Conservation (phyloP, 2,888 invertebrate species). For the Campaea margaritaria region DNA sequence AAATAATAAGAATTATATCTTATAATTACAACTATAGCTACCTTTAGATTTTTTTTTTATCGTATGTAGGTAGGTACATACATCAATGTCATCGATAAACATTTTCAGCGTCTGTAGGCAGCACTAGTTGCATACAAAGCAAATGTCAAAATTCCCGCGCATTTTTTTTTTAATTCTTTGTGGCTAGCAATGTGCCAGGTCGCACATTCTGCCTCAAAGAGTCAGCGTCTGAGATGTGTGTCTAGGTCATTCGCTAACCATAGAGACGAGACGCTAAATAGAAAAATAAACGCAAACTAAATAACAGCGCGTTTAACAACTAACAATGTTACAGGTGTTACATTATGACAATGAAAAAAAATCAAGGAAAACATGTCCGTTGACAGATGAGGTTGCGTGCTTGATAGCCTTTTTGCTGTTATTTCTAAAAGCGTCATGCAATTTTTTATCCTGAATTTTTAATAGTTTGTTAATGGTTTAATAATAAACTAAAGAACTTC, state of each 20-base stretch:
- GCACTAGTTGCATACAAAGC: slow-evolving; percentile 1
- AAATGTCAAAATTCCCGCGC: slow-evolving; percentile 9
- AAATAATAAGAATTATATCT: too few relatives aligned
- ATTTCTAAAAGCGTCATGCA: background rate
- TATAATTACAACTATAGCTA: too few relatives aligned
- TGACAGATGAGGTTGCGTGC: background rate
- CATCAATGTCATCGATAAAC: slow-evolving; percentile 13
- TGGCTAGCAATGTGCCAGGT: slow-evolving; percentile 1
- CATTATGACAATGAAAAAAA: slow-evolving; percentile 20
- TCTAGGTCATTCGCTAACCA: slow-evolving; percentile 41
- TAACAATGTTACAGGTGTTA: background rate
- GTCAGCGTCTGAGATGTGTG: slow-evolving; percentile 7
- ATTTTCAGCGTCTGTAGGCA: background rate
- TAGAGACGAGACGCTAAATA: slow-evolving; percentile 45
- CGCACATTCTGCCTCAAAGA: slow-evolving; percentile 4
- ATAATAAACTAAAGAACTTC: too few relatives aligned
- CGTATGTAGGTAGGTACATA: background rate
- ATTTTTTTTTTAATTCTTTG: slow-evolving; percentile 11
- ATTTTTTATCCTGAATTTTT: background rate
- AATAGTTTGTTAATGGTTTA: background rate
- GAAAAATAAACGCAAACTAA: slow-evolving; percentile 36
- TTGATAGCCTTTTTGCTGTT: background rate
- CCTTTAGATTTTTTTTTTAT: too few relatives aligned
- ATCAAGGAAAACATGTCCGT: slow-evolving; percentile 8
- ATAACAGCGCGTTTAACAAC: slow-evolving; percentile 18